Percentiles rank a stretch among this genome's conserved stretches.
These are phyloP conservation scores for Potamarius usumacintae DNA, from an alignment of 2,113 vertebrate species.

Conservation along the genomic window DNA sequence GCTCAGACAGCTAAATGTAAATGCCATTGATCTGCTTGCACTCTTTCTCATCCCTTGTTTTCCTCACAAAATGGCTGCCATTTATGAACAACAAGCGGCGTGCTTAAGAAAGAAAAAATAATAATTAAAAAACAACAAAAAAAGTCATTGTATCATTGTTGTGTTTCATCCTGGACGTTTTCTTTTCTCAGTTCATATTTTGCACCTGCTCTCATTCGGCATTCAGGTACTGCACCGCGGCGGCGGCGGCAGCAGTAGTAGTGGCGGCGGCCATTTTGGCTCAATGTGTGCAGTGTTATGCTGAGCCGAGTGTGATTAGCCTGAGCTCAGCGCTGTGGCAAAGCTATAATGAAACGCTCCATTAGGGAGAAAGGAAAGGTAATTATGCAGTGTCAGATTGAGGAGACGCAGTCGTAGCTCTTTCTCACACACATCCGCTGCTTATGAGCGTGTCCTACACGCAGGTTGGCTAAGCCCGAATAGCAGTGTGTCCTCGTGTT, in stretches of 20 bases:
- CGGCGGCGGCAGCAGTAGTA: neutral
- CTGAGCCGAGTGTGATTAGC: slow-evolving; percentile 17
- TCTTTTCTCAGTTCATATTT: neutral
- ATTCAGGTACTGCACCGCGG: neutral
- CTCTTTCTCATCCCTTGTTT: neutral
- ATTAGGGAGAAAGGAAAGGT: slow-evolving; percentile 42
- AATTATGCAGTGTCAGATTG: slow-evolving; percentile 42
- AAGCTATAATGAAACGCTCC: slow-evolving; percentile 43
- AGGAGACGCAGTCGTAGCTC: slow-evolving; percentile 22
- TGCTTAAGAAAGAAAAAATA: neutral
- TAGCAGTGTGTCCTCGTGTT: neutral
- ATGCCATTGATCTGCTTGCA: neutral
- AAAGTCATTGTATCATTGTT: neutral
- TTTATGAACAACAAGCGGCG: neutral
- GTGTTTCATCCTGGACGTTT: neutral
- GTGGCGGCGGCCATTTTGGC: slow-evolving; percentile 6
- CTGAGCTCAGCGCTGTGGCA: slow-evolving; percentile 19
- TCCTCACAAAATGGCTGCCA: neutral
- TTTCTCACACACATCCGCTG: slow-evolving; percentile 1
- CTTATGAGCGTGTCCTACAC: neutral
- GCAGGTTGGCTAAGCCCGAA: neutral
- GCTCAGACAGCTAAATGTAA: slow-evolving; percentile 9
- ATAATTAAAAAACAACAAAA: neutral
- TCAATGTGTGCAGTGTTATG: neutral
- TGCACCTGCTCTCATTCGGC: neutral